phyloP scores from a whole-genome alignment of 2,113 vertebrate species.

The Rhegmatorhina hoffmannsi region DNA sequence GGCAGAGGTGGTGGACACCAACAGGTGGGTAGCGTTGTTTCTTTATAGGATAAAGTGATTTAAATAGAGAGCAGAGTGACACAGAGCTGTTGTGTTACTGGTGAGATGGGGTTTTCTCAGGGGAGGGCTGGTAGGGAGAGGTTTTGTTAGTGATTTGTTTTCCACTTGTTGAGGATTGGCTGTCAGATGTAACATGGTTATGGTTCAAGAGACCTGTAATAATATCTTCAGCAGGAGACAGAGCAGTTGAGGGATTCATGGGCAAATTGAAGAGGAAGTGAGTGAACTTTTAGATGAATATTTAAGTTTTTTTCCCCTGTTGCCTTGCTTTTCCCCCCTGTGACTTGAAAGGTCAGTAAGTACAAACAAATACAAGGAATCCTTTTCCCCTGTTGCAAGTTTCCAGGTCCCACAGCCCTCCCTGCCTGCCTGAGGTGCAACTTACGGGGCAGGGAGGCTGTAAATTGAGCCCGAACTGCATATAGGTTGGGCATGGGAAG shows the following conservation, averaged over 20 bases:
- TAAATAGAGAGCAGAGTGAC: background rate
- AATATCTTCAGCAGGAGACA: background rate
- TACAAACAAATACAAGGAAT: background rate
- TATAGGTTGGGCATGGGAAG: background rate
- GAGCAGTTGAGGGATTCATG: background rate
- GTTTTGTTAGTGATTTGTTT: background rate
- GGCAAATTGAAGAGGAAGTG: background rate
- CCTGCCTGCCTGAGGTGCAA: background rate
- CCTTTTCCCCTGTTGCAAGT: background rate
- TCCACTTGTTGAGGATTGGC: background rate
- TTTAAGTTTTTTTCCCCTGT: background rate
- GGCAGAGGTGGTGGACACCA: slow-evolving; percentile 30
- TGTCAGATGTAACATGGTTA: background rate
- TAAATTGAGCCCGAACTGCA: background rate
- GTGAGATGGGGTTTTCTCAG: background rate
- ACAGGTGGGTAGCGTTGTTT: slow-evolving; percentile 63
- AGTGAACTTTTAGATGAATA: background rate
- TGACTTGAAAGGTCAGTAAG: background rate
- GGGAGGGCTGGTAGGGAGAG: background rate
- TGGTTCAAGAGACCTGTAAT: background rate
- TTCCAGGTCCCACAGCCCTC: background rate
- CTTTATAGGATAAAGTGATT: background rate
- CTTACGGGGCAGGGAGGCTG: background rate
- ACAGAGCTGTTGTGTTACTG: background rate
- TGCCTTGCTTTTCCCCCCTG: background rate